These are phyloP conservation scores for Enteromius thamalakanensis DNA, from an alignment of 2,797 vertebrate genomes.

Conservation along the genomic window DNA sequence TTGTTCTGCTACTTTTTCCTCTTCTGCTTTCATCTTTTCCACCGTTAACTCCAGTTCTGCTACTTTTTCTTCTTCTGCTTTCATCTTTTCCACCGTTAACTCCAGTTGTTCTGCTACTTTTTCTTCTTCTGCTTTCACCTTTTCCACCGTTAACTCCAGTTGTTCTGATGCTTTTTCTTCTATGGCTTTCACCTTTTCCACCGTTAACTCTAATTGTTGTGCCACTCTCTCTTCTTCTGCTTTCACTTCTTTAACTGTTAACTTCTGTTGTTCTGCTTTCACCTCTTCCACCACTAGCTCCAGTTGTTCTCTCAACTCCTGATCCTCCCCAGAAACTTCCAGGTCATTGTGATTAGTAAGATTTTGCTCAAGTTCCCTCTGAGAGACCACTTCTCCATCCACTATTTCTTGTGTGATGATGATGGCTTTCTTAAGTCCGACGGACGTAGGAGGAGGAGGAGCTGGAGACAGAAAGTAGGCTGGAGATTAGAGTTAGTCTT, in stretches of 20 bases:
- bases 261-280: background rate
- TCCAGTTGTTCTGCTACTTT: background rate
- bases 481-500: background rate
- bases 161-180: background rate
- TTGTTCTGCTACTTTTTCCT: background rate
- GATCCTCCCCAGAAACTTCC: background rate
- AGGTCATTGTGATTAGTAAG: slow-evolving; percentile 34
- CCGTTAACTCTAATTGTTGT: no score
- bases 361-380: slow-evolving; percentile 49
- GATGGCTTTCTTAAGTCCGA: slow-evolving; percentile 58
- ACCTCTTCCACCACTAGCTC: background rate
- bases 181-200: background rate
- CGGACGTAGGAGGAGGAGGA: slow-evolving; percentile 6
- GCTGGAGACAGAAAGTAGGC: slow-evolving; percentile 53
- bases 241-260: background rate
- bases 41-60: background rate
- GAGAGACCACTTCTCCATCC: slow-evolving; percentile 54
- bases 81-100: background rate
- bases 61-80: background rate
- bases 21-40: background rate
- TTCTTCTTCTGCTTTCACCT: background rate
- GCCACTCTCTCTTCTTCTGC: background rate
- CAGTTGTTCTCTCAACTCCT: background rate
- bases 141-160: background rate
- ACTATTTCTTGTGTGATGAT: slow-evolving; percentile 57